Conservation (phyloP, 2,113 vertebrate genomes). For the Ameiurus melas region DNA sequence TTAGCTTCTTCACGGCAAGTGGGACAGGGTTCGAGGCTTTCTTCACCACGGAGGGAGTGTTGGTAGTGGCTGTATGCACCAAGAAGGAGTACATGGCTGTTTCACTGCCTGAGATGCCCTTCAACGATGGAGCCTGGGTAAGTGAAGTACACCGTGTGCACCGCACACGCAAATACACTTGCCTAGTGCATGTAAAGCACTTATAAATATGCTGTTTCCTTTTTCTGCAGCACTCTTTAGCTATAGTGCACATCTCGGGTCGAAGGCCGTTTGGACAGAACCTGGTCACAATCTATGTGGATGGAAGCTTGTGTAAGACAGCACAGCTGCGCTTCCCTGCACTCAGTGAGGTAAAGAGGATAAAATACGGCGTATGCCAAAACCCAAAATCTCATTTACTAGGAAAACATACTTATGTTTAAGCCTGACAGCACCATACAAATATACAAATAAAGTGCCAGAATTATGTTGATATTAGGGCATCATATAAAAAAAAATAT, state of each 20-base stretch:
- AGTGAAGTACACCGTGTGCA: constrained; percentile 49
- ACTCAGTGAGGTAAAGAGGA: constrained; percentile 82
- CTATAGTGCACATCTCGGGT: constrained; percentile 82
- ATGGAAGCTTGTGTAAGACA: constrained; percentile 78
- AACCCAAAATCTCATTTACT: background rate
- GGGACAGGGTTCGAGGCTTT: constrained; percentile 95
- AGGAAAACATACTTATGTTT: background rate
- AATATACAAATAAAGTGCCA: background rate
- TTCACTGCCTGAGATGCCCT: constrained; percentile 77
- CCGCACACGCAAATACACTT: background rate
- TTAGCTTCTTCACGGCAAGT: constrained; percentile 88
- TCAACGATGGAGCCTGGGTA: constrained; percentile 87
- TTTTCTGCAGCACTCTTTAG: constrained; percentile 83
- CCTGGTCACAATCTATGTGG: constrained; percentile 84
- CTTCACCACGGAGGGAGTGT: constrained; percentile 84
- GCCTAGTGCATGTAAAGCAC: background rate
- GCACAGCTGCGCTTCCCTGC: constrained; percentile 90
- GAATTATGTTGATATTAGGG: background rate
- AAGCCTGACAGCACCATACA: background rate
- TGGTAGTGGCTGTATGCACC: constrained; percentile 96
- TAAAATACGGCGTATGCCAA: background rate
- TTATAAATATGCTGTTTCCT: background rate
- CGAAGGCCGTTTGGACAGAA: constrained; percentile 94
- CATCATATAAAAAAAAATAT: background rate
- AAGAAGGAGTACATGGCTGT: constrained; percentile 95